Percentiles rank a stretch among this genome's conserved stretches.
Conservation (phyloP, 2,888 invertebrate species). For the Nebria brevicollis region DNA sequence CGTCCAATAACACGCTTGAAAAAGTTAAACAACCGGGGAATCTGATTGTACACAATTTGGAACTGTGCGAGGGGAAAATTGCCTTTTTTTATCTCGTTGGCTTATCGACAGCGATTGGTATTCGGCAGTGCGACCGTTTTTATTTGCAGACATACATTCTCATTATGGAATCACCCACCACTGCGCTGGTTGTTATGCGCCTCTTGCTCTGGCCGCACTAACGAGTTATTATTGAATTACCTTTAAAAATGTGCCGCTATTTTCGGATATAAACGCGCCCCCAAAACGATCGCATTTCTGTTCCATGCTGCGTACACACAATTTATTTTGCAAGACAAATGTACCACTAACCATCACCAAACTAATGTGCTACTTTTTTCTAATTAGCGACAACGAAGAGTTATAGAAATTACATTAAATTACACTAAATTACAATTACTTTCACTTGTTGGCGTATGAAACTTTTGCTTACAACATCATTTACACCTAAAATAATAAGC, state of each 20-base stretch:
- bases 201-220: constrained; percentile 21
- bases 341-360: neutral
- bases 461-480: too few species aligned
- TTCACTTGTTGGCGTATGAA: neutral
- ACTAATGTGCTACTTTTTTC: neutral
- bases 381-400: neutral
- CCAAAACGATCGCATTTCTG: neutral
- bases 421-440: neutral
- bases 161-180: constrained; percentile 29
- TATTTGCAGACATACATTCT: constrained; percentile 44
- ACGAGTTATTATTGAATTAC: constrained; percentile 45
- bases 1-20: constrained; percentile 46
- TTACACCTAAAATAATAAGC: too few species aligned
- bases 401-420: neutral
- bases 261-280: neutral
- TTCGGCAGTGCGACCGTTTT: constrained; percentile 37
- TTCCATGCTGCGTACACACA: constrained; percentile 3
- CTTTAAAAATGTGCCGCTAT: constrained; percentile 30
- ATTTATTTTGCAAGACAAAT: neutral
- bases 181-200: constrained; percentile 34
- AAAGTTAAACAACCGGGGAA: constrained; percentile 39
- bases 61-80: constrained; percentile 50
- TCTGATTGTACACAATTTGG: constrained; percentile 47
- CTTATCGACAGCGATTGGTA: constrained; percentile 42
- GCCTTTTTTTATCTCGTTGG: constrained; percentile 51